phyloP scores from a whole-genome alignment of 1,140 invertebrate species.

The Cecropterus lyciades region DNA sequence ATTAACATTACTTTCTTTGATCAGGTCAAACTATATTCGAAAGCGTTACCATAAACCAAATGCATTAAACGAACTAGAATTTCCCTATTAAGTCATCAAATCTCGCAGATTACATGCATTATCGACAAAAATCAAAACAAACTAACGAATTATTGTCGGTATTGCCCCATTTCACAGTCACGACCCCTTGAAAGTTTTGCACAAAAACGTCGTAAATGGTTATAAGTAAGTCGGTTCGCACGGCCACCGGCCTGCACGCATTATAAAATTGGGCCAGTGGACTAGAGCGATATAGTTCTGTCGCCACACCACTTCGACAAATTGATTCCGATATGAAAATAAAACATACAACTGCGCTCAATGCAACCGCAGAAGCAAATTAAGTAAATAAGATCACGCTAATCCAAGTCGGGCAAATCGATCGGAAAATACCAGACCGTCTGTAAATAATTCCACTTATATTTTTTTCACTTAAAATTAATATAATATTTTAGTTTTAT shows the following conservation, averaged over 20 bases:
- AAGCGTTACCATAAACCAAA: constrained; percentile 39
- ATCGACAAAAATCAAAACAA: constrained; percentile 59
- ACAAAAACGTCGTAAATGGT: constrained; percentile 63
- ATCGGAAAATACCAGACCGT: not conserved
- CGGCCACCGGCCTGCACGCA: constrained; percentile 61
- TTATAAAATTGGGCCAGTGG: constrained; percentile 67
- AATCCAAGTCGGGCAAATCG: not conserved
- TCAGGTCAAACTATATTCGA: not conserved
- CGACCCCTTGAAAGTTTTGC: constrained; percentile 68
- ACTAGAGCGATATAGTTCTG: constrained; percentile 28
- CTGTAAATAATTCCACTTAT: too few relatives aligned
- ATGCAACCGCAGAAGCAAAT: constrained; percentile 1
- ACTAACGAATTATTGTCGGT: constrained; percentile 60
- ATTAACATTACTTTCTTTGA: not conserved
- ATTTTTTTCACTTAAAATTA: too few relatives aligned
- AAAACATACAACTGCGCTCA: constrained; percentile 8
- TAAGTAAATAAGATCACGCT: constrained; percentile 6
- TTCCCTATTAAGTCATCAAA: constrained; percentile 31
- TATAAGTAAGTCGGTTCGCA: constrained; percentile 73
- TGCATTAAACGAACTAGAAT: constrained; percentile 43
- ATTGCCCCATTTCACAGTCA: constrained; percentile 78
- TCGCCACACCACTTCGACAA: constrained; percentile 19
- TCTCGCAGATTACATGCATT: constrained; percentile 53
- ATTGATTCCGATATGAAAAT: constrained; percentile 34
- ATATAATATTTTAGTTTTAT: too few relatives aligned